Evolutionary conservation across 1,140 invertebrate species (phyloP).

Genomic region (Drosophila carrolli): DNA sequence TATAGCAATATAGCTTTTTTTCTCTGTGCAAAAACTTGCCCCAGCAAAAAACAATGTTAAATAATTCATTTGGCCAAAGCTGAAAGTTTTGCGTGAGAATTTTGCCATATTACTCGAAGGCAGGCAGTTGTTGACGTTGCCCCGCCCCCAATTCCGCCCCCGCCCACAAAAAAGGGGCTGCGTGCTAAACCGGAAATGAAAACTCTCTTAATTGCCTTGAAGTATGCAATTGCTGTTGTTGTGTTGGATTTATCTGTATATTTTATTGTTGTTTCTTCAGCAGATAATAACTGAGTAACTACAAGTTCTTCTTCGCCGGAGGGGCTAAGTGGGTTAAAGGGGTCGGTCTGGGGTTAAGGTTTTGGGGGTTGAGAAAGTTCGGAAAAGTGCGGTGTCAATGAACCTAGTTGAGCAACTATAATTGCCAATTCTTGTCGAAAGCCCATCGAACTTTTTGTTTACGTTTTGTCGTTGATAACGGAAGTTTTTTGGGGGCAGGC

Average conservation of each 20-base stretch:
- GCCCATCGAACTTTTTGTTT: slow-evolving; percentile 52
- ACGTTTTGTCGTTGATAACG: slow-evolving; percentile 13
- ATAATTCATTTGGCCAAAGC: slow-evolving; percentile 71
- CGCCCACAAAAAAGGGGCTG: slow-evolving; percentile 18
- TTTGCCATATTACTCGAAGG: slow-evolving; percentile 72
- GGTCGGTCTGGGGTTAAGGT: slow-evolving; percentile 8
- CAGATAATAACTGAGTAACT: slow-evolving; percentile 63
- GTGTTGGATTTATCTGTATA: slow-evolving; percentile 37
- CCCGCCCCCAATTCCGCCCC: slow-evolving; percentile 20
- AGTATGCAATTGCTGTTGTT: slow-evolving; percentile 69
- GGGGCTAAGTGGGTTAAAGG: slow-evolving; percentile 3
- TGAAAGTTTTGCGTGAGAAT: slow-evolving; percentile 76
- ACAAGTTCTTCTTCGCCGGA: slow-evolving; percentile 21
- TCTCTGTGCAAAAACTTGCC: slow-evolving; percentile 16
- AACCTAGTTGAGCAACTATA: slow-evolving; percentile 47
- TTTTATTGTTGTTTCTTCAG: slow-evolving; percentile 45
- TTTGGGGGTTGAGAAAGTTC: slow-evolving; percentile 25
- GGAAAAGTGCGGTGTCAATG: slow-evolving; percentile 49
- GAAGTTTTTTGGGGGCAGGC: slow-evolving; percentile 5
- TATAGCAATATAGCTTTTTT: not conserved
- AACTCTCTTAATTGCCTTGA: slow-evolving; percentile 77
- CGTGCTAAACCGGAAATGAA: slow-evolving; percentile 78
- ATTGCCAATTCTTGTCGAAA: slow-evolving; percentile 53
- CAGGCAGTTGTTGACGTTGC: slow-evolving; percentile 31
- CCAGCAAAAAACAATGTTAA: slow-evolving; percentile 70